Evolutionary conservation across 1,140 invertebrate genomes (phyloP).

Genomic region (Neoseiulus cucumeris): DNA sequence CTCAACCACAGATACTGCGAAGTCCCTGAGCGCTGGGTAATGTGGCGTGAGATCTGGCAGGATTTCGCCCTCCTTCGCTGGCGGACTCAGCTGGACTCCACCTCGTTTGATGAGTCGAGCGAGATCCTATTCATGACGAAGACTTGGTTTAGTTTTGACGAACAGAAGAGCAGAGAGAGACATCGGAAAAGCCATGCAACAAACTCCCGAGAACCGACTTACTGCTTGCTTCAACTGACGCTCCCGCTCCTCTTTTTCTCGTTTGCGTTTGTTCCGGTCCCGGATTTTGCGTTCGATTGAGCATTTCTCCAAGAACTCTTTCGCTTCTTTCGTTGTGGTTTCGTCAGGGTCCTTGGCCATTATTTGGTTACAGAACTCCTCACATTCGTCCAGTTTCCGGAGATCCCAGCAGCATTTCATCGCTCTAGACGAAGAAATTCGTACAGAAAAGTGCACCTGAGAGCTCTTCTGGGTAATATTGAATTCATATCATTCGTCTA

Average conservation of each 20-base stretch:
- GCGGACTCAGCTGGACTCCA: conserved; percentile 36
- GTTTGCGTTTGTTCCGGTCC: not conserved
- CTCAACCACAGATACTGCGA: conserved; percentile 38
- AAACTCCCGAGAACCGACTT: not conserved
- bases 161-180: too few species aligned
- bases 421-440: conserved; percentile 26
- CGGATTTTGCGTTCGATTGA: not conserved
- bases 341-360: not conserved
- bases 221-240: not conserved
- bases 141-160: too few species aligned
- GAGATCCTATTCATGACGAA: not conserved
- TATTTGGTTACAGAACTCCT: conserved; percentile 45
- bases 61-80: conserved; percentile 30
- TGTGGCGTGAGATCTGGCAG: conserved; percentile 37
- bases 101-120: not conserved
- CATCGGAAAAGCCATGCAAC: too few species aligned
- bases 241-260: not conserved
- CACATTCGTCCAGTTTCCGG: conserved; percentile 46
- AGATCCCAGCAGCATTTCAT: conserved; percentile 47
- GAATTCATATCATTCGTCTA: too few species aligned
- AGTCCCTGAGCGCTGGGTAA: conserved; percentile 37
- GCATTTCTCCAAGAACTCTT: not conserved
- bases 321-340: not conserved
- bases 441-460: not conserved
- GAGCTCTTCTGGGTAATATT: too few species aligned